Evolutionary conservation across 2,888 invertebrate genomes (phyloP), one percentile per base, ranked within the genome.

Genomic region (Carpatolechia fugitivella): DNA sequence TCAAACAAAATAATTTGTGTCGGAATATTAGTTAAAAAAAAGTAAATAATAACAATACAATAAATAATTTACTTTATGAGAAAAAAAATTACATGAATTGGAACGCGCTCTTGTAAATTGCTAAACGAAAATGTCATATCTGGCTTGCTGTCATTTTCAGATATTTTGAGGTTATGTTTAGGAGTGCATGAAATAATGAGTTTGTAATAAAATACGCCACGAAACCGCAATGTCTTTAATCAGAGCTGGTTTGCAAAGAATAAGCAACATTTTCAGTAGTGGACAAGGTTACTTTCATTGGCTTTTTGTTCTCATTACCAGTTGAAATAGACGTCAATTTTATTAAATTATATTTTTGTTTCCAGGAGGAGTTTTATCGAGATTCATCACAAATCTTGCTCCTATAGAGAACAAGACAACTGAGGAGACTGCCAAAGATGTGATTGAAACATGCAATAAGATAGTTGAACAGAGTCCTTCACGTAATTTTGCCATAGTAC

Each of bases 401-500:
- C 74, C 80, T 11, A 50, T 64, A 38, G 75, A 76, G 31, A 71
- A 68, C 20, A 76, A 79, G 65, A 58, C 74, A 7, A 63, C 66
- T 1, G 55, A 68, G 10, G 74, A 84, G 61, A 77, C 78, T 4
- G 74, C 82, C 1, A 82, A 84, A 55, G 93, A 92, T 56, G 90
- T 94, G 4, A 91, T 94, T 58, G 77, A 87, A 7, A 92, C 92
- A 59, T 93, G 95, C 38, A 95, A 95, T 67, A 81, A 85, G 51
- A 90, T 94, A 61, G 88, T 95, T 20, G 81, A 86, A 60, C 82
- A 90, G 11, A 83, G 91, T 36, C 81, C 91, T 10, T 93, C 94
- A 4, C 86, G 95, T 36, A 88, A 94, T 60, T 98, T 97, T 82
- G 97, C 97, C 0, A 92, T 97, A 1, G 91, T 98, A 0, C 94